Base-by-base conservation (phyloP, 64 coral and sea anemone species). In the Actinia tenebrosa region DNA sequence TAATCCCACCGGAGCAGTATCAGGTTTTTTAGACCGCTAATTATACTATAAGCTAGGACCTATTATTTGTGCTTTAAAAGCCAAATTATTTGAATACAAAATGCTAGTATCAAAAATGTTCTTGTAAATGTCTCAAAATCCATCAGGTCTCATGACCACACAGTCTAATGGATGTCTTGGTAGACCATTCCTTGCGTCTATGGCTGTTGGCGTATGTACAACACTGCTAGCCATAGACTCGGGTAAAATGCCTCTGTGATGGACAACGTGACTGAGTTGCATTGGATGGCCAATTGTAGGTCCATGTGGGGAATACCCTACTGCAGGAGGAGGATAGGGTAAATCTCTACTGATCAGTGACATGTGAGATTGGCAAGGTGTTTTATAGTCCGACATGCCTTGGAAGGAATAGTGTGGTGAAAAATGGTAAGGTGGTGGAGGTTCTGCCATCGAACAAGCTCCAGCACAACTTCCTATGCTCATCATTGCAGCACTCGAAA, bases 131-230 rank as follows among this genome's bases (percentile, higher is more conserved):
- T 85, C 37, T 85, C 64, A 92, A 59, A 79, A 89, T 22, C 80
- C 89, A 81, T 97, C 94, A 0, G 91, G 91, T 82, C 94, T 84
- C 68, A 97, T 85, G 44, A 90, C 86, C 37, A 97, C 88, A 71
- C 87, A 97, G 61, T 97, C 94, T 64, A 92, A 56, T 16, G 94
- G 86, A 8, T 92, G 86, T 44, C 94, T 89, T n/a, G 88, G 88
- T 15, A 97, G n/a, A 13, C 94, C 91, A 71, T 84, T 97, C 88
- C 94, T 86, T 59, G 89, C 88, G 60, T 97, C 94, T 54, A 97
- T 97, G 13, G 94, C 88, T 17, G 91, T 90, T 1, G 94, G 88
- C 1, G 90, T 77, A 17, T 93, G 94, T 44, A 93, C 88, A 3
- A 93, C 77, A 17, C 87, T 66, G 14, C 79, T 52, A 8, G 30